phyloP scores from a whole-genome alignment of 2,797 vertebrate genomes.

The Helostoma temminkii region DNA sequence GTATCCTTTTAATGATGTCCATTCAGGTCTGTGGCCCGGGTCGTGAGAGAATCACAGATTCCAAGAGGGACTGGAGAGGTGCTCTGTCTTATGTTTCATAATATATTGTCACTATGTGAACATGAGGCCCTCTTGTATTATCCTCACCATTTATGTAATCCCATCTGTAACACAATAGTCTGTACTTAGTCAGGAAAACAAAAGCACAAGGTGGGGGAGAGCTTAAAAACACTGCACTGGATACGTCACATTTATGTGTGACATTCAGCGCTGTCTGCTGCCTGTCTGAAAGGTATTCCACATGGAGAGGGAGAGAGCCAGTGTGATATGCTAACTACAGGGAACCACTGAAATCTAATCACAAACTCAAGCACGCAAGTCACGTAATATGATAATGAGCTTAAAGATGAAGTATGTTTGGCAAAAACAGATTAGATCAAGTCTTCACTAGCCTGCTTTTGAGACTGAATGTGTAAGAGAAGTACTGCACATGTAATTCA shows the following conservation, averaged over 20 bases:
- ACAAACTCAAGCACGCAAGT: constrained; percentile 18
- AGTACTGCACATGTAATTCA: not conserved
- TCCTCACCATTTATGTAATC: constrained; percentile 64
- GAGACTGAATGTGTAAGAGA: not conserved
- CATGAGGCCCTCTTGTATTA: constrained; percentile 51
- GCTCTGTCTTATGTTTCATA: constrained; percentile 59
- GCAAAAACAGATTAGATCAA: constrained; percentile 18
- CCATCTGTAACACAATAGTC: constrained; percentile 68
- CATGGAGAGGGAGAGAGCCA: not conserved
- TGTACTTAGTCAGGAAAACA: constrained; percentile 59
- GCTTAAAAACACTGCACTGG: constrained; percentile 38
- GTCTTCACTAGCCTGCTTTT: not conserved
- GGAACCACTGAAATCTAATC: constrained; percentile 29
- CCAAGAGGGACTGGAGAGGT: constrained; percentile 49
- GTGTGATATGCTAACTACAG: not conserved
- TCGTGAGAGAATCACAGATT: constrained; percentile 49
- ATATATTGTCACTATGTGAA: constrained; percentile 59
- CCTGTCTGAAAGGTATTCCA: constrained; percentile 30
- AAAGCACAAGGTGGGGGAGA: constrained; percentile 37
- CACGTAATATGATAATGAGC: constrained; percentile 30
- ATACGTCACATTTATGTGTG: constrained; percentile 36
- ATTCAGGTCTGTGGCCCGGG: constrained; percentile 25
- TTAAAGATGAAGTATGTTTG: constrained; percentile 12
- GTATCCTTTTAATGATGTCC: constrained; percentile 38
- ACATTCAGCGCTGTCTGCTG: constrained; percentile 41